Evolutionary conservation across 64 coral and sea anemone species (phyloP).

Genomic region (Montipora efflorescens): DNA sequence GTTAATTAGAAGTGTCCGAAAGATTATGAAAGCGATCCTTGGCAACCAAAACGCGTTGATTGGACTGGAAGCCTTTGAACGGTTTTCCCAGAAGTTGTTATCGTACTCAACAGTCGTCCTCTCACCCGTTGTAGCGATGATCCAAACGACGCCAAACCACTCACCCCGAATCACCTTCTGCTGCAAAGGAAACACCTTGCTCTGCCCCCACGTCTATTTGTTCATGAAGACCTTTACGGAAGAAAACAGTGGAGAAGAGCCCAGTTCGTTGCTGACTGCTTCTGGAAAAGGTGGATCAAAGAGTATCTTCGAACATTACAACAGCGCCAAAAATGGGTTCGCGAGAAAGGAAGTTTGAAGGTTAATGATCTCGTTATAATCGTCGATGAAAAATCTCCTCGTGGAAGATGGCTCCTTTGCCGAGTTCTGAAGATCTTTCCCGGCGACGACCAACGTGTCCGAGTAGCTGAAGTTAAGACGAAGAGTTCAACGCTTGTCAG

Average conservation of each 20-base stretch:
- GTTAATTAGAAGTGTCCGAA: slow-evolving; percentile 28
- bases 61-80: slow-evolving; percentile 29
- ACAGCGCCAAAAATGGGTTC: no score
- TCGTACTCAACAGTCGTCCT: neutral
- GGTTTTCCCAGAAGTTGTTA: slow-evolving; percentile 48
- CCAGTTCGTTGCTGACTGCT: neutral
- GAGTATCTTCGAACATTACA: no score
- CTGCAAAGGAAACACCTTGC: neutral
- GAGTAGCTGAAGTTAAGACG: no score
- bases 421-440: no score
- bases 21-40: slow-evolving; percentile 13
- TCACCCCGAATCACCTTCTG: slow-evolving; percentile 1
- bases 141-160: neutral
- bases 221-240: slow-evolving; percentile 1
- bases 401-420: no score
- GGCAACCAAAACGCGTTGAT: slow-evolving; percentile 25
- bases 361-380: no score
- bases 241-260: slow-evolving; percentile 35
- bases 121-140: no score
- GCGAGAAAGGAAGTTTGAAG: no score
- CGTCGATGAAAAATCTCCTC: no score
- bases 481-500: no score
- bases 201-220: slow-evolving; percentile 26
- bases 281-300: no score
- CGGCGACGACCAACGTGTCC: no score